A percentile compares a stretch with the other conserved stretches of the same genome.
Evolutionary conservation across 23 tunicate species (phyloP).

Genomic region (Trididemnum nubilum): DNA sequence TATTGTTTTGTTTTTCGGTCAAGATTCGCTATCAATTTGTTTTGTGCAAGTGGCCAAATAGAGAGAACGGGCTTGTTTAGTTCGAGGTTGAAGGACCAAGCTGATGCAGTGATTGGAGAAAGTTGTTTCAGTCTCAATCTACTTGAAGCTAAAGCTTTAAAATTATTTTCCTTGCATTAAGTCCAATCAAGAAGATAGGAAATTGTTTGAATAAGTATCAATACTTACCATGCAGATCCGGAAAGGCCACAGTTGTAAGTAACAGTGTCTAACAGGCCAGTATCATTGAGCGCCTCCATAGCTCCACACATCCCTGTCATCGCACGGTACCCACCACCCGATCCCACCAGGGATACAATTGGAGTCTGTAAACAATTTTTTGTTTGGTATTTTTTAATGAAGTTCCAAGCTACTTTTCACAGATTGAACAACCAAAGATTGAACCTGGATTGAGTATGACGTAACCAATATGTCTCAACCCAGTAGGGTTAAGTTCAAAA

Average conservation of each 20-base stretch:
- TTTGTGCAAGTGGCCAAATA: no score
- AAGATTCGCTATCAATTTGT: no score
- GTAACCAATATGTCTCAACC: no score
- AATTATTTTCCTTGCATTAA: not conserved
- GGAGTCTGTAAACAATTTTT: slow-evolving; percentile 74
- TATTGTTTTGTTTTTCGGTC: no score
- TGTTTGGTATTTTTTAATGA: not conserved
- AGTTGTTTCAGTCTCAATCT: not conserved
- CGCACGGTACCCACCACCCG: slow-evolving; percentile 89
- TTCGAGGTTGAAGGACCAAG: no score
- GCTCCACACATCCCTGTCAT: slow-evolving; percentile 80
- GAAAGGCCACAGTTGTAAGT: slow-evolving; percentile 73
- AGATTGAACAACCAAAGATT: no score
- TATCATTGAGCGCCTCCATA: slow-evolving; percentile 82
- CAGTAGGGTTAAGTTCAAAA: no score
- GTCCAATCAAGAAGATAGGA: no score
- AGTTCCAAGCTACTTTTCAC: no score
- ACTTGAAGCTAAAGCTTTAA: not conserved
- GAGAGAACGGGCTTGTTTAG: no score
- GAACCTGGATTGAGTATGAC: no score
- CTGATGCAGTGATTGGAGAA: not conserved
- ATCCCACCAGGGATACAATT: slow-evolving; percentile 68
- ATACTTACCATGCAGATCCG: slow-evolving; percentile 77
- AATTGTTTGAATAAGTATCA: not conserved
- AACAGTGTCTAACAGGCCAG: slow-evolving; percentile 56